Percentiles rank a stretch among this genome's conserved stretches.
Conservation (phyloP, 2,888 invertebrate species). For the Habrosyne pyritoides region DNA sequence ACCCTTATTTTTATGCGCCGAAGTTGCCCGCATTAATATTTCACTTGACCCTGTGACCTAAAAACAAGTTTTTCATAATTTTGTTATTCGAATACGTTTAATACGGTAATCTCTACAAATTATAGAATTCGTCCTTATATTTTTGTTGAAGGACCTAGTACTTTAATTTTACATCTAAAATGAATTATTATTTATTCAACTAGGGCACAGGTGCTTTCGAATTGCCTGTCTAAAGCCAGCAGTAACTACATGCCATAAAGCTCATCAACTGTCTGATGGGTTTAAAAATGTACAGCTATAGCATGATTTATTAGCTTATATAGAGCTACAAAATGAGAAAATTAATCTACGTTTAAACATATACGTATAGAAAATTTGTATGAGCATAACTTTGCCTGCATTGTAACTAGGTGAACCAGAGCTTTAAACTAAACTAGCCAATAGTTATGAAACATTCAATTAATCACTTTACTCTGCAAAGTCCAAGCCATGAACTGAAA, state of each 20-base stretch:
- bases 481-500: neutral
- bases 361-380: neutral
- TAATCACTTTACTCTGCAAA: neutral
- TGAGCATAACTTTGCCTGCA: neutral
- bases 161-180: too few relatives aligned
- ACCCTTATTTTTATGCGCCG: neutral
- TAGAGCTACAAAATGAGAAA: neutral
- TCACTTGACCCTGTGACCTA: conserved; percentile 1
- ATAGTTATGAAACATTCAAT: neutral
- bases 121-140: too few relatives aligned
- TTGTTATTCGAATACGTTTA: neutral
- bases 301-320: neutral
- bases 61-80: neutral
- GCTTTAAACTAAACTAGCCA: neutral
- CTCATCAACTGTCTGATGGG: too few relatives aligned
- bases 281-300: neutral
- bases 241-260: too few relatives aligned
- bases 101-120: too few relatives aligned
- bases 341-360: neutral
- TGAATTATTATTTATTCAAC: too few relatives aligned
- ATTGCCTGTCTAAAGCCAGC: too few relatives aligned
- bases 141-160: too few relatives aligned
- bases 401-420: neutral
- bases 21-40: conserved; percentile 6
- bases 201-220: too few relatives aligned